Base-by-base conservation (phyloP, 1,140 invertebrate species). In the Drosophila neocordata region DNA sequence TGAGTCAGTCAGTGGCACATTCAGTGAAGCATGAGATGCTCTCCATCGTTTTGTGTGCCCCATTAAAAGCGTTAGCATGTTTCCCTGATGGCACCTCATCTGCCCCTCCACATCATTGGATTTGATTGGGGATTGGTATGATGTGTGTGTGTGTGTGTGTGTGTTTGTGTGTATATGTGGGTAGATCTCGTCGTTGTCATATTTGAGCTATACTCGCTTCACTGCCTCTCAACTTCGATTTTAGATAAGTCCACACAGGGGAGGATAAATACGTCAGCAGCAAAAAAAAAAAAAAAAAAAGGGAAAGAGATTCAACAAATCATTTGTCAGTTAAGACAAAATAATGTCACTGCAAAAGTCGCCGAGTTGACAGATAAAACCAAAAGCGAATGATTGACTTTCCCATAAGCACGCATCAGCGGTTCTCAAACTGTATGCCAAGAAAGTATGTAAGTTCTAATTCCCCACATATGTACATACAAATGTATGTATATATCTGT, bases 321-420 rank as follows among this genome's bases (percentile, higher is more conserved):
- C 75, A 78, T 78, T 75, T 78, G 75, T 78, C 75, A 78, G 67
- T 71, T 74, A 67, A 71, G 63, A 75, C 72, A 78, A 71, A 77
- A 78, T 56, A 56, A 56, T 56, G 53, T 56, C 53, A 34, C n/a
- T 34, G 53, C 27, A 56, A 56, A 56, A 56, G 53, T 56, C 53
- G 53, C 53, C 41, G 38, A 37, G 61, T 53, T 65, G 57, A 34
- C 73, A 72, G 69, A 76, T 72, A 76, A 72, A 73, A 73, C 60
- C 59, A 44, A 65, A 57, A 78, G 38, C 72, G 72, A 75, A 75
- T 75, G 75, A 78, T 77, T 77, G 74, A 77, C 74, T 73, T 77
- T 48, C 61, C 70, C 58, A 73, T 69, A 70, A 55, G 62, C 58
- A 73, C 65, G 66, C 74, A 69, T 69, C 71, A 69, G 61, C 74